phyloP scores from a whole-genome alignment of 2,113 vertebrate genomes.

The Clarias magur region DNA sequence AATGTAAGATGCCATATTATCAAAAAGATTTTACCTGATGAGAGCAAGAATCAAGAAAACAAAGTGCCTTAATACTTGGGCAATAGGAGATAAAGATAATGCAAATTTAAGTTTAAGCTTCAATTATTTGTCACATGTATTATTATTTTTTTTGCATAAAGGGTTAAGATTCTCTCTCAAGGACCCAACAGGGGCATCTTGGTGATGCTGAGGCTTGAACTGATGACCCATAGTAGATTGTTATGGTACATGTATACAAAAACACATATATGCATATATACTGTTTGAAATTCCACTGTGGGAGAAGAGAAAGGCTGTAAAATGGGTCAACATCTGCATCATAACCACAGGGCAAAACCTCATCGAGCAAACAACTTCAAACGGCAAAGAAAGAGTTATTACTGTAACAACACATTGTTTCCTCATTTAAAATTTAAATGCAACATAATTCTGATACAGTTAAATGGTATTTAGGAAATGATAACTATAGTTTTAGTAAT shows the following conservation, averaged over 20 bases:
- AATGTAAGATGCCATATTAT: no score
- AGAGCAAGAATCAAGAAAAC: no score
- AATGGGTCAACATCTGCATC: constrained; percentile 1
- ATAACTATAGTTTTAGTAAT: not conserved
- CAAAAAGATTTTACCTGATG: no score
- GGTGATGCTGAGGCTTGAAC: no score
- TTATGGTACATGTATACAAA: not conserved
- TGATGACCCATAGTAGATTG: no score
- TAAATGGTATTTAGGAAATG: not conserved
- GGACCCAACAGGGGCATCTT: no score
- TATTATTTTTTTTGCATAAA: no score
- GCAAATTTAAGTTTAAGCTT: no score
- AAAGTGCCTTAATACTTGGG: no score
- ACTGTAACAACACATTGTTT: not conserved
- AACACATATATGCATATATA: not conserved
- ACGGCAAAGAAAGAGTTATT: not conserved
- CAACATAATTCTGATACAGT: not conserved
- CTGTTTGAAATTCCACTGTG: not conserved
- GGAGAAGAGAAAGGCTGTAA: not conserved
- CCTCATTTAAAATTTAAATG: not conserved
- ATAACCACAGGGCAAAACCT: not conserved
- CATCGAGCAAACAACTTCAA: not conserved
- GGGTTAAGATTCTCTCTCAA: no score
- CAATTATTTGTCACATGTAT: no score
- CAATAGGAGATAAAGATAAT: no score